Percentiles rank a stretch among this genome's conserved stretches.
Evolutionary conservation across 2,797 vertebrate species (phyloP).

Genomic region (Coregonus ussuriensis): DNA sequence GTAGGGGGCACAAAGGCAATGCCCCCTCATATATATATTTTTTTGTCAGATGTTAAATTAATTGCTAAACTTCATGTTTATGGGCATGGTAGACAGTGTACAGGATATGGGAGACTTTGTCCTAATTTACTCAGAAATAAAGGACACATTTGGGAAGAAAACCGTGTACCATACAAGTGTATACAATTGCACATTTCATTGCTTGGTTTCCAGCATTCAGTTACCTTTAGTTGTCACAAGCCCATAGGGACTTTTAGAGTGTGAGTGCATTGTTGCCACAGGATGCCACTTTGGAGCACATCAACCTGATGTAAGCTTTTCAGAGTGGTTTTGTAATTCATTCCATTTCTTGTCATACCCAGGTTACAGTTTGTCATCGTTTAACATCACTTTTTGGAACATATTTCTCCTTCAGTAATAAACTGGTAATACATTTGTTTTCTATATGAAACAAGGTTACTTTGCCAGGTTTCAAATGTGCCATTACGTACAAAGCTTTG

Average conservation of each 20-base stretch:
- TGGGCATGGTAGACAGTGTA: slow-evolving; percentile 54
- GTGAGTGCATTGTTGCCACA: slow-evolving; percentile 6
- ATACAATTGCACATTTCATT: too few relatives aligned
- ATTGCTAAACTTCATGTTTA: too few relatives aligned
- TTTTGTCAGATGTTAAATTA: too few relatives aligned
- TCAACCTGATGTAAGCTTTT: not conserved
- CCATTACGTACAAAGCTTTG: not conserved
- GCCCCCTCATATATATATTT: too few relatives aligned
- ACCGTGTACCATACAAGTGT: too few relatives aligned
- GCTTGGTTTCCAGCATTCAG: slow-evolving; percentile 16
- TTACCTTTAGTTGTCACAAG: slow-evolving; percentile 6
- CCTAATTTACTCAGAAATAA: slow-evolving; percentile 24
- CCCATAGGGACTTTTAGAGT: slow-evolving; percentile 6
- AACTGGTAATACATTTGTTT: slow-evolving; percentile 11
- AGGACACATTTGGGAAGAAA: not conserved
- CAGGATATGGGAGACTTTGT: slow-evolving; percentile 40
- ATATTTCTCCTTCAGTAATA: not conserved
- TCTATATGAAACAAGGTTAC: not conserved
- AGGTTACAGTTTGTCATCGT: not conserved
- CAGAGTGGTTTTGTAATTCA: not conserved
- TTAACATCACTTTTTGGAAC: not conserved
- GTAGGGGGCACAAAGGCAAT: too few relatives aligned
- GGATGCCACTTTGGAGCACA: slow-evolving; percentile 6
- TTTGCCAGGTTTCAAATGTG: not conserved
- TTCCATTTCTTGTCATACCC: not conserved